Evolutionary conservation across 53 echinoderm and acorn worm species (phyloP).

Genomic region (Astropecten irregularis): DNA sequence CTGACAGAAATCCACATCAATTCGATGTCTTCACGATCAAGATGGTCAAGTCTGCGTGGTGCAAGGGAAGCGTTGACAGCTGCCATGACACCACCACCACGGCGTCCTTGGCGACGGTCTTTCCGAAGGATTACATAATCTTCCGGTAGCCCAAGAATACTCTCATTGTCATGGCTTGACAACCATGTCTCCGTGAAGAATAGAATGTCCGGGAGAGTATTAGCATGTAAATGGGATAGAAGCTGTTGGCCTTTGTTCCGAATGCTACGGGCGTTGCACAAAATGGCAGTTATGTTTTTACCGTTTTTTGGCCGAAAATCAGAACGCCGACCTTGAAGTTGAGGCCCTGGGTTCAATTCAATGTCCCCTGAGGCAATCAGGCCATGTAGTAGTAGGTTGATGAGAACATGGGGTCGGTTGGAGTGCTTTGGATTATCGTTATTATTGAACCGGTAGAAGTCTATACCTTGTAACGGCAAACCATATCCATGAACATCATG

Average conservation of each 20-base stretch:
- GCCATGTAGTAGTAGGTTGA: neutral
- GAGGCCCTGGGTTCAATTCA: neutral
- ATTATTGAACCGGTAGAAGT: neutral
- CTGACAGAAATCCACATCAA: constrained; percentile 2
- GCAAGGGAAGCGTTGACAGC: neutral
- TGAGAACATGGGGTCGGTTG: neutral
- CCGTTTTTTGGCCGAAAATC: neutral
- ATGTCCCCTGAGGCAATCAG: neutral
- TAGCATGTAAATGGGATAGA: neutral
- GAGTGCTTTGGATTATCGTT: neutral
- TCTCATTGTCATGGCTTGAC: neutral
- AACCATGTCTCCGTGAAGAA: constrained; percentile 2
- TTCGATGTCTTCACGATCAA: neutral
- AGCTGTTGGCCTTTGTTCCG: neutral
- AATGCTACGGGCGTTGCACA: neutral
- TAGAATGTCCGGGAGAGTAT: neutral
- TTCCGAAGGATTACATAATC: neutral
- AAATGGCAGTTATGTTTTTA: no score
- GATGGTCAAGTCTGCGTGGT: neutral
- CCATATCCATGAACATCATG: neutral
- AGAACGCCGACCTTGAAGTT: neutral
- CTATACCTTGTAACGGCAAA: neutral
- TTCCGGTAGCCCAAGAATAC: constrained; percentile 6
- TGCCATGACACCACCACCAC: constrained; percentile 1
- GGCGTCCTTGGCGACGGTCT: constrained; percentile 5